Evolutionary conservation across 2,113 vertebrate genomes (phyloP), one percentile per base, ranked within the genome.

Genomic region (Gasterosteus aculeatus): DNA sequence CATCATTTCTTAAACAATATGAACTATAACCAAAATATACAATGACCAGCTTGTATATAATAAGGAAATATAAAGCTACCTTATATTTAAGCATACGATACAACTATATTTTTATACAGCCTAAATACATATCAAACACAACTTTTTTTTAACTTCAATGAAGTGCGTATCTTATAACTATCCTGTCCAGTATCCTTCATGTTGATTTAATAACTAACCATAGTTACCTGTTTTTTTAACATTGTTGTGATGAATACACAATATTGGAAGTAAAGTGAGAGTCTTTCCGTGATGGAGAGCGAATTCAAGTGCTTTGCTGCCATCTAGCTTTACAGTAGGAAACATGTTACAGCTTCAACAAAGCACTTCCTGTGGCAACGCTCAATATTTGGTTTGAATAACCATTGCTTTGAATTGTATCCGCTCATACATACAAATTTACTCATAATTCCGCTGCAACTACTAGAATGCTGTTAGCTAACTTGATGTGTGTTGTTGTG

Each of bases 321-420:
- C 90, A 90, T 84, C 91, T 92, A 91, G 88, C 82, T 82, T 78
- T 33, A 53, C 10, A 67, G 11, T 3, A 0, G 26, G 41, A 29
- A 9, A 69, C 19, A 18, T 77, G 19, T 60, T 56, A 18, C 38
- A 39, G 61, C 31, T 49, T 41, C 47, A 75, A 46, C 26, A 65
- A 29, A 76, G 39, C 68, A 62, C 53, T 65, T 49, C n/a, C 1
- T 18, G 15, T 56, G 22, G 38, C 19, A 14, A 10, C 29, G 18
- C 42, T 33, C 14, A 18, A 38, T 19, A 42, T 49, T 59, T 71
- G 0, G 11, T 58, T 18, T 77, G 26, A 31, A 72, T n/a, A 46
- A 14, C 1, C 9, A 56, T 47, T 0, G 12, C 19, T 65, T 68
- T 78, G 39, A 70, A 44, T 53, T 77, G 44, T 58, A 63, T 66